Evolutionary conservation across 23 tunicate genomes (phyloP).

Genomic region (Styela plicata): DNA sequence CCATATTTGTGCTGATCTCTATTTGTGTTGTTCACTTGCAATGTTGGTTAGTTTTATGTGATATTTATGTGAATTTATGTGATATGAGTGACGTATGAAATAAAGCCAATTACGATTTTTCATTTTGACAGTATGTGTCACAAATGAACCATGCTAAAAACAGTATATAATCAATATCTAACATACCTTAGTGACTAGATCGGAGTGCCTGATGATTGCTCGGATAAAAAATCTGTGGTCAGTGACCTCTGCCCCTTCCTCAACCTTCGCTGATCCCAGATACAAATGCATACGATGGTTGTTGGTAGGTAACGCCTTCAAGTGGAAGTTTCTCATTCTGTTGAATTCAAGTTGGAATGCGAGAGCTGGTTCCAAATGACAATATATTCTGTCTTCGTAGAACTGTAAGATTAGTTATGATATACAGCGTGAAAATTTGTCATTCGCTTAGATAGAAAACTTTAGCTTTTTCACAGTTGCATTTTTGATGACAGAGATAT

Average conservation of each 20-base stretch:
- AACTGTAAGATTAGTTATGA: constrained; percentile 44
- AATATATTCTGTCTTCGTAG: constrained; percentile 93
- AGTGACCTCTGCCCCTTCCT: constrained; percentile 85
- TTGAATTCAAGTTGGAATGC: constrained; percentile 98
- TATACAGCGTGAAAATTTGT: no score
- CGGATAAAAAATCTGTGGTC: constrained; percentile 98
- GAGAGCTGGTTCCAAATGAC: constrained; percentile 98
- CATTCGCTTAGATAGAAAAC: not conserved
- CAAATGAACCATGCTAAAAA: no score
- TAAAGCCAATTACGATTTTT: no score
- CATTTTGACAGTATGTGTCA: no score
- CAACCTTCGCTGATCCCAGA: constrained; percentile 93
- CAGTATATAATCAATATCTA: no score
- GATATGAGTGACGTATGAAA: no score
- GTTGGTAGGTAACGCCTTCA: constrained; percentile 91
- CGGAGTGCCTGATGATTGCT: constrained; percentile 98
- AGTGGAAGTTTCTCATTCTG: constrained; percentile 92
- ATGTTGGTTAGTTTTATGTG: no score
- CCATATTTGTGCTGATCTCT: no score
- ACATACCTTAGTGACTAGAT: constrained; percentile 88
- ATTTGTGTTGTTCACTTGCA: no score
- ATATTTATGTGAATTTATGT: no score
- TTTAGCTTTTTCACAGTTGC: not conserved
- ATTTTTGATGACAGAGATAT: not conserved
- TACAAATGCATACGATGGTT: constrained; percentile 98